Percentiles rank a stretch among this genome's conserved stretches.
These are phyloP conservation scores for Sylvicola fuscatus DNA, from an alignment of 2,888 invertebrate species.

Conservation along the genomic window DNA sequence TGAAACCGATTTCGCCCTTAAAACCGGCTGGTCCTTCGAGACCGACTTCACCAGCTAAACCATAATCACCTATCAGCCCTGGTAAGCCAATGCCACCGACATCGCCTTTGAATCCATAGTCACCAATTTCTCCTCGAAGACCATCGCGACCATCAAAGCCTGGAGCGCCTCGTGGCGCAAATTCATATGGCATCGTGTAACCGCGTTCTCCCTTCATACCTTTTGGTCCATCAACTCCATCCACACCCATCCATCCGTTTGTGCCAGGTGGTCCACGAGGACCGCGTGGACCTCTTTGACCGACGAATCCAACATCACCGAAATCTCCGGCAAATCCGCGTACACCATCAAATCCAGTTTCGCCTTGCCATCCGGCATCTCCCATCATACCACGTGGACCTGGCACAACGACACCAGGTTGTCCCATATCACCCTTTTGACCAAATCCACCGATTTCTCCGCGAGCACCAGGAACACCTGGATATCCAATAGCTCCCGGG, in stretches of 20 bases:
- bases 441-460: slow-evolving; percentile 38
- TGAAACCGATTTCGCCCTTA: slow-evolving; percentile 70
- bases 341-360: slow-evolving; percentile 13
- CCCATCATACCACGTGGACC: slow-evolving; percentile 34
- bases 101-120: slow-evolving; percentile 21
- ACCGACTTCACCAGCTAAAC: slow-evolving; percentile 33
- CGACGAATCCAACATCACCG: slow-evolving; percentile 29
- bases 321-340: slow-evolving; percentile 25
- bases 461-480: slow-evolving; percentile 28
- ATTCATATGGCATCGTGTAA: slow-evolving; percentile 16
- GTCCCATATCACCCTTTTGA: slow-evolving; percentile 30
- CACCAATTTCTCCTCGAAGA: slow-evolving; percentile 29
- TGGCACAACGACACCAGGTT: slow-evolving; percentile 27
- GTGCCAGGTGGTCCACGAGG: slow-evolving; percentile 14
- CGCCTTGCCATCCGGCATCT: slow-evolving; percentile 31
- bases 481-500: slow-evolving; percentile 19
- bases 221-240: slow-evolving; percentile 16
- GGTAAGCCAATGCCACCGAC: slow-evolving; percentile 26
- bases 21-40: slow-evolving; percentile 17
- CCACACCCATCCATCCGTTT: slow-evolving; percentile 25
- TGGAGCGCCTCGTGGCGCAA: slow-evolving; percentile 19
- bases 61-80: slow-evolving; percentile 38
- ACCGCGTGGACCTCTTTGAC: slow-evolving; percentile 18
- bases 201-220: slow-evolving; percentile 21
- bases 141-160: slow-evolving; percentile 30